These are phyloP conservation scores for Drosophila repleta DNA, from an alignment of 1,140 invertebrate species.

Conservation along the genomic window DNA sequence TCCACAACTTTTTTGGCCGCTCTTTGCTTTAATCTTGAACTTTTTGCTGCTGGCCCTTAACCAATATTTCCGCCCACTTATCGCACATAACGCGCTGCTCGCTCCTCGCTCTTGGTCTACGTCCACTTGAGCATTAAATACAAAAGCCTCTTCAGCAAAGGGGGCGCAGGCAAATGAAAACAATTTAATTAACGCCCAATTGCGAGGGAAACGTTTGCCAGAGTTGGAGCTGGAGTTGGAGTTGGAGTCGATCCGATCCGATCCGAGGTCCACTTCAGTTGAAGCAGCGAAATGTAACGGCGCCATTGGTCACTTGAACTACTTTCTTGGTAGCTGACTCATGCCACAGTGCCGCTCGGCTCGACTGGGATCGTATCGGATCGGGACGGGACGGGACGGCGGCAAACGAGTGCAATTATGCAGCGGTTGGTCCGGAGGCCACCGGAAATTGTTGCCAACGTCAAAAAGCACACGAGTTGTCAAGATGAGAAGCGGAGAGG, in stretches of 20 bases:
- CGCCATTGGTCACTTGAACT: slow-evolving; percentile 74
- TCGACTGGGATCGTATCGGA: slow-evolving; percentile 17
- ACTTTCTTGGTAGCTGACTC: slow-evolving; percentile 57
- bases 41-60: slow-evolving; percentile 24
- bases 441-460: slow-evolving; percentile 70
- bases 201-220: slow-evolving; percentile 27
- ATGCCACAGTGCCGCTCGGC: slow-evolving; percentile 14
- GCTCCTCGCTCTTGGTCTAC: slow-evolving; percentile 12
- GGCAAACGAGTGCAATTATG: slow-evolving; percentile 44
- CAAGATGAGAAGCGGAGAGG: neutral
- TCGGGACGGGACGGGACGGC: neutral
- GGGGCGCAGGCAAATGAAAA: slow-evolving; percentile 56
- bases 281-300: slow-evolving; percentile 73
- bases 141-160: slow-evolving; percentile 39
- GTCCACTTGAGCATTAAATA: slow-evolving; percentile 42
- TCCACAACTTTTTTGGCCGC: no score
- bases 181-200: slow-evolving; percentile 72
- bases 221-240: neutral
- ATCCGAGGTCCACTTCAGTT: slow-evolving; percentile 49
- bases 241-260: neutral
- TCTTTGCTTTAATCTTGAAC: slow-evolving; percentile 16
- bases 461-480: slow-evolving; percentile 2
- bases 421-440: slow-evolving; percentile 46
- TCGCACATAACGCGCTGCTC: neutral
- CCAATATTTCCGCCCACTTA: slow-evolving; percentile 37